Evolutionary conservation across 2,113 vertebrate genomes (phyloP), one percentile per base, ranked within the genome.

Genomic region (Falco punctatus): DNA sequence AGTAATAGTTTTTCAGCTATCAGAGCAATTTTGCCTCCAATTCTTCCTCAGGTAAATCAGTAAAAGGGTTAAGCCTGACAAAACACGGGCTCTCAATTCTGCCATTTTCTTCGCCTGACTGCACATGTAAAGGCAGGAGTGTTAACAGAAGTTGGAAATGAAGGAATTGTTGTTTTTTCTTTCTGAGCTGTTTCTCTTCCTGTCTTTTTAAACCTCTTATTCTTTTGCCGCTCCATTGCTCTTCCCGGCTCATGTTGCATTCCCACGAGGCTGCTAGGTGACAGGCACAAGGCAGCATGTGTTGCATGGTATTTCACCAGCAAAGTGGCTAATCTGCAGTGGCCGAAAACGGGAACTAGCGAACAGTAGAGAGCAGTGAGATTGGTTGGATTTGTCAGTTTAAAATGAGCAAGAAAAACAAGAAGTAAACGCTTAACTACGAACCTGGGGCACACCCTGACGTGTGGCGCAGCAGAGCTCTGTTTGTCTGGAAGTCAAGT

Each of bases 231-330:
- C 94, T 96, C 88, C 86, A 24, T 35, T 97, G 96, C 94, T 75
- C 83, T 86, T 91, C 66, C 81, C 15, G 33, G 40, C 96, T 95
- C 94, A 8, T 77, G 28, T 72, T 91, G 94, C 96, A 95, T 97
- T 97, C 96, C 96, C 96, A 84, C 6, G 30, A 77, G 86, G 92
- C 92, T 97, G 95, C 95, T 94, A 88, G 92, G 95, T 97, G 97
- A 97, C 96, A 91, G 89, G 96, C 94, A 87, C 81, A 88, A 85
- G 96, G 91, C 92, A 82, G 81, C 80, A 90, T 93, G 77, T 94
- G 94, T 94, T 96, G 78, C 33, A 3, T 85, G 95, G 86, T 93
- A 22, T 94, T 97, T 91, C 78, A 51, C 54, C 92, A 73, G 94
- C 92, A 55, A 97, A 97, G 90, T 85, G 94, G 89, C 94, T 91